A percentile compares a stretch with the other conserved stretches of the same genome.
Evolutionary conservation across 2,888 invertebrate genomes (phyloP).

Genomic region (Limulus polyphemus): DNA sequence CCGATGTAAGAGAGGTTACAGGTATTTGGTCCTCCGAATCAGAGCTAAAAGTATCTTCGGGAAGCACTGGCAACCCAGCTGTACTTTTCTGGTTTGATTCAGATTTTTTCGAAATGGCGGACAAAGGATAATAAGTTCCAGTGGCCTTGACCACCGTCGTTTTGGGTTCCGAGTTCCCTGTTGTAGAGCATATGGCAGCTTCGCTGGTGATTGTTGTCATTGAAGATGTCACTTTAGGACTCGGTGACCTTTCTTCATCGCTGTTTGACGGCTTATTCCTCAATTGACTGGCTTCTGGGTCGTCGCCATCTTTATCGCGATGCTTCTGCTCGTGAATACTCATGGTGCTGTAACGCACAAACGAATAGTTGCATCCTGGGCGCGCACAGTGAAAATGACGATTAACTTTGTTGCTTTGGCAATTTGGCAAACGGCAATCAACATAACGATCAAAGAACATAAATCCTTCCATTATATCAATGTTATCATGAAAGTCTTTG

Average conservation of each 20-base stretch:
- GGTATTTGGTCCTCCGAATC: constrained; percentile 5
- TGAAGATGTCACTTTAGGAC: background rate
- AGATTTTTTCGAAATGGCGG: constrained; percentile 38
- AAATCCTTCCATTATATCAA: constrained; percentile 69
- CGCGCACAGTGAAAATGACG: constrained; percentile 63
- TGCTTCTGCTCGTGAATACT: constrained; percentile 57
- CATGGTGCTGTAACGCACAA: constrained; percentile 61
- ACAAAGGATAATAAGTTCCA: constrained; percentile 80
- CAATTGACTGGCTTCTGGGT: constrained; percentile 4
- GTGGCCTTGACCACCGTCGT: constrained; percentile 68
- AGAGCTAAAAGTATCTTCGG: too few relatives aligned
- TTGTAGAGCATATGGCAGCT: too few relatives aligned
- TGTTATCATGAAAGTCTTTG: constrained; percentile 70
- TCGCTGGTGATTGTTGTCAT: background rate
- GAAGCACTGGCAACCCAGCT: too few relatives aligned
- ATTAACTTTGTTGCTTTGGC: constrained; percentile 55
- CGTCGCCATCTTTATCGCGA: constrained; percentile 25
- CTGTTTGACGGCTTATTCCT: constrained; percentile 8
- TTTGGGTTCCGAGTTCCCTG: constrained; percentile 5
- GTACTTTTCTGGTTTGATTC: too few relatives aligned
- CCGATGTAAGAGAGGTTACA: constrained; percentile 19
- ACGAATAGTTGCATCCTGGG: constrained; percentile 55
- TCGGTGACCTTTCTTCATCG: constrained; percentile 14
- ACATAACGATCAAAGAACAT: constrained; percentile 64
- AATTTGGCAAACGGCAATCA: constrained; percentile 53